Percentiles rank a stretch among this genome's conserved stretches.
Conservation (phyloP, 2,113 vertebrate genomes). For the Coturnix japonica region DNA sequence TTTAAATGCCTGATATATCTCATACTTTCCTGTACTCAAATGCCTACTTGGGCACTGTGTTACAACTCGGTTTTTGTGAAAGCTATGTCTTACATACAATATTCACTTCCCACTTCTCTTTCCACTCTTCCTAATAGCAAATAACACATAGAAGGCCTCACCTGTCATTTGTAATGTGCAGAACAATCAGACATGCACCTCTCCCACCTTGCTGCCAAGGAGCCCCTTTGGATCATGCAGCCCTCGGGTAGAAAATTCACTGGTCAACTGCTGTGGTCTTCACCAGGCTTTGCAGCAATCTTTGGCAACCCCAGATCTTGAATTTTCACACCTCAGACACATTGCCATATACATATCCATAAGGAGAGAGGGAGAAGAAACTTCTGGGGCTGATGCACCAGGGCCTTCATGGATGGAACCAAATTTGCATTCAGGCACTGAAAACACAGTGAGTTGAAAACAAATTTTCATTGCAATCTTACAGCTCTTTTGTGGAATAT, state of each 20-base stretch:
- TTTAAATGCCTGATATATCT: neutral
- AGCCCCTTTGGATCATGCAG: neutral
- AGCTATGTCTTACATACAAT: neutral
- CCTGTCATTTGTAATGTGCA: accelerated
- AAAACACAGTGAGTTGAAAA: neutral
- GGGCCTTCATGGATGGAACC: too few relatives aligned
- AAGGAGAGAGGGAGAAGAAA: neutral
- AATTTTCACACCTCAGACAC: neutral
- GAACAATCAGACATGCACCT: neutral
- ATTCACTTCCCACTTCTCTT: neutral
- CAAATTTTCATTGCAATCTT: neutral
- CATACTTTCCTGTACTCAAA: neutral
- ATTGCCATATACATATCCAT: neutral
- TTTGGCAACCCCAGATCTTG: neutral
- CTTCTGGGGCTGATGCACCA: neutral
- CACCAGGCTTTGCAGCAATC: neutral
- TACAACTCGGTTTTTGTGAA: neutral
- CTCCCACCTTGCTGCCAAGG: accelerated
- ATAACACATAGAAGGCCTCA: accelerated
- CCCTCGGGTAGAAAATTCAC: neutral
- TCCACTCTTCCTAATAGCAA: neutral
- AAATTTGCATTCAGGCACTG: neutral
- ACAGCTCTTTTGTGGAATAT: neutral
- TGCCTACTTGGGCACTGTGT: neutral
- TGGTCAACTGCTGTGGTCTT: neutral